Conservation (phyloP, 2,113 vertebrate genomes). For the Microcebus griseorufus region DNA sequence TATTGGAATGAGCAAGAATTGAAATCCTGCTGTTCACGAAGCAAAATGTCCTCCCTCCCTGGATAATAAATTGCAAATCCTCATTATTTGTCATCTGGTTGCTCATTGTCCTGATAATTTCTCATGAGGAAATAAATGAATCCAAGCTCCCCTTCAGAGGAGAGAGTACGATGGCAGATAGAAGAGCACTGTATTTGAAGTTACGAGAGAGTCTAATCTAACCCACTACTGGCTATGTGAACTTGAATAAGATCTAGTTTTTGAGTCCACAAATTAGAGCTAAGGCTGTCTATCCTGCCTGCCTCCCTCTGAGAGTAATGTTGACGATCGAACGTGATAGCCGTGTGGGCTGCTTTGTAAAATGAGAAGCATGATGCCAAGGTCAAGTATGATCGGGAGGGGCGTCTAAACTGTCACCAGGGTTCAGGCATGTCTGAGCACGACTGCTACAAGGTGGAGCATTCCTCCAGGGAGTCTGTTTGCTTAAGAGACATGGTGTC, state of each 20-base stretch:
- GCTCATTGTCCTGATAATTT: not conserved
- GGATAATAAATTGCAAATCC: conserved; percentile 40
- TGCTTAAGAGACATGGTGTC: not conserved
- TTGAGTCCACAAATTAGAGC: not conserved
- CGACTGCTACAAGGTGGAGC: not conserved
- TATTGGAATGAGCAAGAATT: conserved; percentile 1
- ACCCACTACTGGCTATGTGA: not conserved
- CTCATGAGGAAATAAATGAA: conserved; percentile 43
- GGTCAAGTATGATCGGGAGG: not conserved
- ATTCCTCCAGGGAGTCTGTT: not conserved
- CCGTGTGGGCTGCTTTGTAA: not conserved
- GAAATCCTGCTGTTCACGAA: not conserved
- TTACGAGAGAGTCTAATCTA: not conserved
- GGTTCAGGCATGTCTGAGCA: not conserved
- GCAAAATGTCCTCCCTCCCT: not conserved
- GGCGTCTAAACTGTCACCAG: not conserved
- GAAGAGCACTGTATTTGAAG: not conserved
- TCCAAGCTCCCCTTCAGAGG: not conserved
- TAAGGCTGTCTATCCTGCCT: not conserved
- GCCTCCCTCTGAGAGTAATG: not conserved
- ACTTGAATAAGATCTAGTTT: not conserved
- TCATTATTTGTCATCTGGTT: conserved; percentile 14
- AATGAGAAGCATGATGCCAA: not conserved
- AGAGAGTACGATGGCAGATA: not conserved
- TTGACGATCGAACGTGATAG: not conserved